Percentiles rank a stretch among this genome's conserved stretches.
Conservation (phyloP, 1,140 invertebrate species). For the Drosophila paulistorum region DNA sequence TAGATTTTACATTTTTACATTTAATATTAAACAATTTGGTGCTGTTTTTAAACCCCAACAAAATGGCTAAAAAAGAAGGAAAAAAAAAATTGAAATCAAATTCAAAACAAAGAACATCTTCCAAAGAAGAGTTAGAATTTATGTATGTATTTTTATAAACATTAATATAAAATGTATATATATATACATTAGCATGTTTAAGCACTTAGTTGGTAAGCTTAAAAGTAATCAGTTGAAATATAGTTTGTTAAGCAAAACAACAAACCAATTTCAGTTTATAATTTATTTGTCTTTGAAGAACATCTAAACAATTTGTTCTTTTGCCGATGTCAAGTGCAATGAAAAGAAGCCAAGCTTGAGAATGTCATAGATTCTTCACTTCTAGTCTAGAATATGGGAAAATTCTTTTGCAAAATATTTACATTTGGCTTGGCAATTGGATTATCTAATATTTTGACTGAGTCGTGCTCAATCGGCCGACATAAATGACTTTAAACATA, state of each 20-base stretch:
- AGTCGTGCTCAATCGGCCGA: too few relatives aligned
- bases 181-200: neutral
- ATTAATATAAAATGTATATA: neutral
- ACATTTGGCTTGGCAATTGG: too few relatives aligned
- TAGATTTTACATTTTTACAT: constrained; percentile 1
- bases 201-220: neutral
- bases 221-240: neutral
- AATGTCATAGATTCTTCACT: too few relatives aligned
- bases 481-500: too few relatives aligned
- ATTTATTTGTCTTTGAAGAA: too few relatives aligned
- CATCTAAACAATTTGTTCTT: too few relatives aligned
- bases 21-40: constrained; percentile 4
- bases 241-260: neutral
- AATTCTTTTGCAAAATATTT: too few relatives aligned
- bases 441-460: too few relatives aligned
- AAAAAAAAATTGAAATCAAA: neutral
- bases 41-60: neutral
- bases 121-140: constrained; percentile 24
- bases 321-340: too few relatives aligned
- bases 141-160: constrained; percentile 44
- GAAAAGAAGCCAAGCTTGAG: too few relatives aligned
- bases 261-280: neutral
- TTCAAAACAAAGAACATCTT: constrained; percentile 24
- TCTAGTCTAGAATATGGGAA: too few relatives aligned
- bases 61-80: neutral